Evolutionary conservation across 2,113 vertebrate genomes (phyloP).

Genomic region (Tachuris rubrigastra): DNA sequence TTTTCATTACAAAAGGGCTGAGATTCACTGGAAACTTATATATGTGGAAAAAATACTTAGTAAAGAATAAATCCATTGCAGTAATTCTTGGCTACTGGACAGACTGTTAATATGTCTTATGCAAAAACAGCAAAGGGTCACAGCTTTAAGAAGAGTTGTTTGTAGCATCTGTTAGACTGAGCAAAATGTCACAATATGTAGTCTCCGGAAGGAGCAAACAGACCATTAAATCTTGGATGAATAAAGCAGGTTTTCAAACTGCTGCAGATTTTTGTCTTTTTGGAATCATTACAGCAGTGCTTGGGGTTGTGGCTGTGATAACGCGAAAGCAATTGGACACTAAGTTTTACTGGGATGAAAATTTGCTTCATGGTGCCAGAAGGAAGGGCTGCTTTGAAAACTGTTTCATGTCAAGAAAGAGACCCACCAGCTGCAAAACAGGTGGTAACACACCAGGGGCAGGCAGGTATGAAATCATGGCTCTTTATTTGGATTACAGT

Average conservation of each 20-base stretch:
- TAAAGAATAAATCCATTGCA: background rate
- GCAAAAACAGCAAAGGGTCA: constrained; percentile 21
- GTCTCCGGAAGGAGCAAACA: constrained; percentile 13
- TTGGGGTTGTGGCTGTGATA: background rate
- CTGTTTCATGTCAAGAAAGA: background rate
- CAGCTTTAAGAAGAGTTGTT: constrained; percentile 17
- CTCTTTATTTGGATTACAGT: background rate
- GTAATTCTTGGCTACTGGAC: background rate
- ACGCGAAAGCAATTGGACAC: background rate
- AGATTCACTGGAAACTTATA: background rate
- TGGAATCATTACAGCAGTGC: background rate
- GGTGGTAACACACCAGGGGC: constrained; percentile 34
- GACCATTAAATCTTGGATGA: constrained; percentile 21
- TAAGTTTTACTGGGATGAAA: background rate
- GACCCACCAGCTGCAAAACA: constrained; percentile 33
- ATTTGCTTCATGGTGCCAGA: background rate
- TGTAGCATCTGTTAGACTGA: constrained; percentile 9
- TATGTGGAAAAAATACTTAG: background rate
- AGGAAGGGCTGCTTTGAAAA: background rate
- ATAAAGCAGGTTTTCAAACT: constrained; percentile 1
- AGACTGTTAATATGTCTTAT: background rate
- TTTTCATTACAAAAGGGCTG: background rate
- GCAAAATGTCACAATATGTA: constrained; percentile 38
- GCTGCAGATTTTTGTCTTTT: background rate
- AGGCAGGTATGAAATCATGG: background rate